Percentiles rank a stretch among this genome's conserved stretches.
Evolutionary conservation across 2,797 vertebrate genomes (phyloP).

Genomic region (Masticophis lateralis): DNA sequence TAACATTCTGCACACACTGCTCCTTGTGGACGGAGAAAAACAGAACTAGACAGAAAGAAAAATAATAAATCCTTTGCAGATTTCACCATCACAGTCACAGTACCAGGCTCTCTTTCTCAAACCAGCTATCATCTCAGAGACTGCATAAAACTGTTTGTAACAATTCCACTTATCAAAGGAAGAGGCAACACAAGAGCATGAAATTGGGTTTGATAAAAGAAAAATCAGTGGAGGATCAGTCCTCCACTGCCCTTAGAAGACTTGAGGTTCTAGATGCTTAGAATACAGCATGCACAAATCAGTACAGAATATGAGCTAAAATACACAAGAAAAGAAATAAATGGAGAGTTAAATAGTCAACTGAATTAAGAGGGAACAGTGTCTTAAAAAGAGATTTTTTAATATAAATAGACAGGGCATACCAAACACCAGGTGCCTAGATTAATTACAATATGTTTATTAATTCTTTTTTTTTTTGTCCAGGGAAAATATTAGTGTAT

Average conservation of each 20-base stretch:
- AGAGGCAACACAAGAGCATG: background rate
- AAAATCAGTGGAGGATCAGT: background rate
- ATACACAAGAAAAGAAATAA: background rate
- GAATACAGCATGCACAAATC: background rate
- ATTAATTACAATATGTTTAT: background rate
- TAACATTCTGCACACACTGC: conserved; percentile 59
- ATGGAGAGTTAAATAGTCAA: background rate
- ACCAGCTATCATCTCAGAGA: background rate
- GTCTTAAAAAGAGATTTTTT: background rate
- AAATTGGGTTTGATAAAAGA: background rate
- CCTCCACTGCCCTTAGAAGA: background rate
- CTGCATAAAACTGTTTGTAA: background rate
- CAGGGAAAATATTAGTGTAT: background rate
- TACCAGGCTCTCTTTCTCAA: background rate
- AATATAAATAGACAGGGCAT: background rate
- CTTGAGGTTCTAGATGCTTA: background rate
- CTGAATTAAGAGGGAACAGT: background rate
- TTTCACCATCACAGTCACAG: conserved; percentile 30
- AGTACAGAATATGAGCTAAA: background rate
- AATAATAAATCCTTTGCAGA: conserved; percentile 35
- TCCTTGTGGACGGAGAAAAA: conserved; percentile 41
- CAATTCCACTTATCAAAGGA: background rate
- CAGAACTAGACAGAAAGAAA: conserved; percentile 41
- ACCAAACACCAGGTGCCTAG: background rate
- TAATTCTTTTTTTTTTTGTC: background rate